Conservation (phyloP, 2,888 invertebrate genomes). For the Meiosimyza platycephala region DNA sequence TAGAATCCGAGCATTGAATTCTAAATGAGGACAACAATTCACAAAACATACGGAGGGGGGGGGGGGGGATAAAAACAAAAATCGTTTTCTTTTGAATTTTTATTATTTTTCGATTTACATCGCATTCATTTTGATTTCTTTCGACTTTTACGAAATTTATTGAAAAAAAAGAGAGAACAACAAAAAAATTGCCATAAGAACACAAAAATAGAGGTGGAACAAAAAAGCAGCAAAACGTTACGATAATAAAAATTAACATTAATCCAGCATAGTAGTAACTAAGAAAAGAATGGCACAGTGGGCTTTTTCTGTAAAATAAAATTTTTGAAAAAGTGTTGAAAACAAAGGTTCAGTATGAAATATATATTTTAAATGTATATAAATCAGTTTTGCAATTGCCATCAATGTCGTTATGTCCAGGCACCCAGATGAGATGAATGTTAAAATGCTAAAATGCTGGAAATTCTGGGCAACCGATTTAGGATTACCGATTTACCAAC, state of each 20-base stretch:
- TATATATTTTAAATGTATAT: too few relatives aligned
- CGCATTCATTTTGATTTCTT: conserved; percentile 47
- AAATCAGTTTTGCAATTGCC: too few relatives aligned
- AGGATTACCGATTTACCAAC: too few relatives aligned
- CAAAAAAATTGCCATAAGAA: background rate
- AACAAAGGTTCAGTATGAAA: too few relatives aligned
- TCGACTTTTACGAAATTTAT: conserved; percentile 52
- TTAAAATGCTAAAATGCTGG: too few relatives aligned
- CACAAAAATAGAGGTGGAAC: conserved; percentile 24
- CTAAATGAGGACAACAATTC: conserved; percentile 55
- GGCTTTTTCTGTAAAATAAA: background rate
- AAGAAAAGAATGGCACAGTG: conserved; percentile 25
- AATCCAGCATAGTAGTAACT: conserved; percentile 44
- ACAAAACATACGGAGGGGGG: background rate
- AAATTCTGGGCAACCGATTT: too few relatives aligned
- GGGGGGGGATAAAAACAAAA: background rate
- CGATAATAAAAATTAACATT: conserved; percentile 60
- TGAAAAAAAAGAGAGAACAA: conserved; percentile 40
- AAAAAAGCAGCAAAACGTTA: conserved; percentile 46
- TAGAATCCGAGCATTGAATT: conserved; percentile 64
- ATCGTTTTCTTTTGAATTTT: conserved; percentile 8
- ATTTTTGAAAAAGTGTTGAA: too few relatives aligned
- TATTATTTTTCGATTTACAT: conserved; percentile 58
- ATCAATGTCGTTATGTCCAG: too few relatives aligned
- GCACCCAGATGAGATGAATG: too few relatives aligned